Base-by-base conservation (phyloP, 2,113 vertebrate species). In the Ammodramus savannarum region DNA sequence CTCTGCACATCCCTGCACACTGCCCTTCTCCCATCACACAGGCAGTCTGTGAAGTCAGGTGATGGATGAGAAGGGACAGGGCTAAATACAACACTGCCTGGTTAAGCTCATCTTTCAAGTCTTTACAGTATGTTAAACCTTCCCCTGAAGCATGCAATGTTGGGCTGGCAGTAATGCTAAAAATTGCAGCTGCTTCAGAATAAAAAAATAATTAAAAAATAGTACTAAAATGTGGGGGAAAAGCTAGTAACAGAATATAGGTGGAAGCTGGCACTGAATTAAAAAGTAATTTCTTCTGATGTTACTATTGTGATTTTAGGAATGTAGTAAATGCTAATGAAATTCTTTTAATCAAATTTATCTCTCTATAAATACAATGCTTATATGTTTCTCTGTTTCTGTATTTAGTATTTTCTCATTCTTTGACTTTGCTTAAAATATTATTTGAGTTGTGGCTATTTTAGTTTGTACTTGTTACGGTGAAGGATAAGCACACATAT, bases 1-100 rank as follows among this genome's bases (percentile, higher is more conserved):
- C 4, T 6, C 25, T 27, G 18, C 2, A 4, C 10, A 0, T 3
- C 11, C 13, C 25, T 2, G 3, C 13, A 29, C 3, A 5, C 16
- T 16, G 34, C 26, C 11, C 1, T 52, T 36, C 26, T 51, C 7
- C n/a, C 46, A 69, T 18, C 36, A 15, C 41, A 36, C 29, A 63
- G 27, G 16, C 54, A n/a, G 32, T 22, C 54, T n/a, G 31, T 55
- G 54, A 22, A 32, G 32, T 34, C 32, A 34, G 55, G 13, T 15
- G 21, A 3, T 34, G 13, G 21, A 4, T 48, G 10, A 38, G 31
- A 16, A 78, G 15, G 25, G 36, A 22, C 23, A 49, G 27, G 32
- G 10, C 8, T 54, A 48, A 43, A 5, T 36, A 51, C 0, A 6
- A 4, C 23, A 29, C 61, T 19, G 9, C 0, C 4, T 51, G 29